Conservation (phyloP, 2,113 vertebrate species). For the Coreoperca whiteheadi region DNA sequence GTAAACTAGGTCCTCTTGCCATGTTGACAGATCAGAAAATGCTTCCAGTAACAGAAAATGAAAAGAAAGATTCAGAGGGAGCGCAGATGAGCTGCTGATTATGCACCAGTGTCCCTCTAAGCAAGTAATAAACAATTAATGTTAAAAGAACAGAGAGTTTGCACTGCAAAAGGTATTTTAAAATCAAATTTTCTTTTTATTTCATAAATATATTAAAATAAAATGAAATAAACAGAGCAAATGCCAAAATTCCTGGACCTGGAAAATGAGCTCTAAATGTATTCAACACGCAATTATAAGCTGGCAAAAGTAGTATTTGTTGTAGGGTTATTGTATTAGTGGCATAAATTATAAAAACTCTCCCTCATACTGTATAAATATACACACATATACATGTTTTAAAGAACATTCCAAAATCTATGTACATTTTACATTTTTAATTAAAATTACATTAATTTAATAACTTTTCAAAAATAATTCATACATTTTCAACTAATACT, state of each 20-base stretch:
- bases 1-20: not conserved
- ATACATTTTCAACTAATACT: not conserved
- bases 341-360: not conserved
- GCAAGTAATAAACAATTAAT: not conserved
- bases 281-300: not conserved
- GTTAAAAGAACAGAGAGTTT: not conserved
- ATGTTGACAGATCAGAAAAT: constrained; percentile 1
- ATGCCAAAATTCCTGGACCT: too few relatives aligned
- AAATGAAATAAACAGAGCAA: too few relatives aligned
- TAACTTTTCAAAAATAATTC: not conserved
- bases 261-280: not conserved
- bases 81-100: constrained; percentile 21
- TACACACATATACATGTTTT: too few relatives aligned
- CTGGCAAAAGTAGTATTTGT: not conserved
- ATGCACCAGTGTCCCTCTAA: constrained; percentile 11
- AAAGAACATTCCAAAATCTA: too few relatives aligned
- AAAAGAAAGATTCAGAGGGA: not conserved
- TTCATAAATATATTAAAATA: too few relatives aligned
- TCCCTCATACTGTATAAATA: not conserved
- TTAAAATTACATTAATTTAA: not conserved
- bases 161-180: not conserved
- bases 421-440: not conserved
- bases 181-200: too few relatives aligned
- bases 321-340: not conserved
- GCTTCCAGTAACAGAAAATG: not conserved